Percentiles rank a stretch among this genome's conserved stretches.
These are phyloP conservation scores for Dryobates pubescens DNA, from an alignment of 2,797 vertebrate genomes.

Conservation along the genomic window DNA sequence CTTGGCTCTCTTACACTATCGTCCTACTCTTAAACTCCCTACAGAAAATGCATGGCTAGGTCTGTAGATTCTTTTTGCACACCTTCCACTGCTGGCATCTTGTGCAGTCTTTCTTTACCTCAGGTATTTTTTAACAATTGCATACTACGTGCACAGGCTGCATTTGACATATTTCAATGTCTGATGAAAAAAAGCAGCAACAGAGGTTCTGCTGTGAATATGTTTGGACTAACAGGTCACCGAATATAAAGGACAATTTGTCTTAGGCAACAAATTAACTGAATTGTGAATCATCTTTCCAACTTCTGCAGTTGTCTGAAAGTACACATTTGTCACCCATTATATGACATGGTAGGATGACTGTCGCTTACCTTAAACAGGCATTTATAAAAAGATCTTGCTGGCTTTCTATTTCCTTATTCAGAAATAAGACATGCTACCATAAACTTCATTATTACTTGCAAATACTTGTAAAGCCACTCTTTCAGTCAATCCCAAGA, in stretches of 20 bases:
- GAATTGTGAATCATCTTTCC: neutral
- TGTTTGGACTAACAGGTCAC: neutral
- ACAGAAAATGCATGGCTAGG: neutral
- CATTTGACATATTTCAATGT: neutral
- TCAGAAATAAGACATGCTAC: neutral
- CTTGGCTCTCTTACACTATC: constrained; percentile 38
- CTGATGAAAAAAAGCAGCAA: neutral
- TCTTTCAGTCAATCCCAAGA: neutral
- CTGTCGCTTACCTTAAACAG: neutral
- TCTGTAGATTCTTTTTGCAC: constrained; percentile 3
- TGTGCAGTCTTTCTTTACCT: neutral
- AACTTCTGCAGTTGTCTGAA: neutral
- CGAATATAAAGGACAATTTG: neutral
- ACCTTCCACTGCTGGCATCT: neutral
- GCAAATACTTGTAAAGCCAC: neutral
- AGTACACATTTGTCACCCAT: neutral
- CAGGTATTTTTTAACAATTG: neutral
- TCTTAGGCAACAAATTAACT: neutral
- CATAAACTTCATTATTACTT: neutral
- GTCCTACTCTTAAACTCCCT: constrained; percentile 19
- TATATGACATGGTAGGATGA: neutral
- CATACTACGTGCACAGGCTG: neutral
- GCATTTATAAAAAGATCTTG: neutral
- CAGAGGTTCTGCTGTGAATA: neutral
- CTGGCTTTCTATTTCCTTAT: neutral